Evolutionary conservation across 2,888 invertebrate genomes (phyloP).

Genomic region (Pyrrhia umbra): DNA sequence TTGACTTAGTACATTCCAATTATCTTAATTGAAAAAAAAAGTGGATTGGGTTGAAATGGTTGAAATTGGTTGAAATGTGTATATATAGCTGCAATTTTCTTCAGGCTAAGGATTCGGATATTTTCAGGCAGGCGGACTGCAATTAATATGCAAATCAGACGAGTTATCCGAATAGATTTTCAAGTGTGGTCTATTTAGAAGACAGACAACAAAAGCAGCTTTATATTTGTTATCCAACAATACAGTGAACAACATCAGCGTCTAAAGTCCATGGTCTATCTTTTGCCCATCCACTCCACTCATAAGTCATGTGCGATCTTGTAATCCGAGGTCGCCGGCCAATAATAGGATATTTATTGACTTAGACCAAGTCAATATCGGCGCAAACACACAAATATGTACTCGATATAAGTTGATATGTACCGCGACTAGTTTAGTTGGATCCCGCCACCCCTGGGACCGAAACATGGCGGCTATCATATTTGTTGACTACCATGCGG

Average conservation of each 20-base stretch:
- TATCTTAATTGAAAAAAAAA: too few relatives aligned
- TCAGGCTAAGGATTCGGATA: not conserved
- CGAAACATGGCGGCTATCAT: conserved; percentile 61
- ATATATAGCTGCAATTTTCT: not conserved
- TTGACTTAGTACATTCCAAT: too few relatives aligned
- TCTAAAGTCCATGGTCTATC: not conserved
- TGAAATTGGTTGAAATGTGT: too few relatives aligned
- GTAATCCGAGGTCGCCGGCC: conserved; percentile 24
- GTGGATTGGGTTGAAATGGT: too few relatives aligned
- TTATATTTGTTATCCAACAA: not conserved
- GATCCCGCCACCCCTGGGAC: conserved; percentile 58
- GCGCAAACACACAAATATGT: conserved; percentile 36
- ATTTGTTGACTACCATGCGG: conserved; percentile 61
- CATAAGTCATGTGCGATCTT: conserved; percentile 7
- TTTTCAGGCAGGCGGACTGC: not conserved
- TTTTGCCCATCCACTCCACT: not conserved
- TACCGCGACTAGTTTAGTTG: conserved; percentile 56
- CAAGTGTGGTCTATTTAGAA: not conserved
- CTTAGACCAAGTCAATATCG: conserved; percentile 54
- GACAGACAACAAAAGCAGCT: not conserved
- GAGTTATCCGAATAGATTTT: not conserved
- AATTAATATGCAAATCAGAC: not conserved
- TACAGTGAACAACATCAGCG: too few relatives aligned
- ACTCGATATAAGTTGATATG: conserved; percentile 37
- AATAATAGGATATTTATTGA: conserved; percentile 60